Evolutionary conservation across 2,888 invertebrate genomes (phyloP), one percentile per base, ranked within the genome.

Genomic region (Fragum sueziense): DNA sequence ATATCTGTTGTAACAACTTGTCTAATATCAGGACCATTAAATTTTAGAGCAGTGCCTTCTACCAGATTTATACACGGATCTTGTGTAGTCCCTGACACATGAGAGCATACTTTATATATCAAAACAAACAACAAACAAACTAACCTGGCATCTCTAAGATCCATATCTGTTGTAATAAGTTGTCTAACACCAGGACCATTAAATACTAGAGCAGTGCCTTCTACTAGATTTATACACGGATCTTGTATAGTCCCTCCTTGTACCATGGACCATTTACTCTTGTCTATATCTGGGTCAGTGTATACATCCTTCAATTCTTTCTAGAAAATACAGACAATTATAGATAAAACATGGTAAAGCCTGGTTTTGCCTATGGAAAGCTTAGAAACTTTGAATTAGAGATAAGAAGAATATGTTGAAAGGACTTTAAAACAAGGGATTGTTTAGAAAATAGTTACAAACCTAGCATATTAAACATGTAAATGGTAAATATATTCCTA

Each of bases 111-210:
- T n/a, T n/a, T n/a, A n/a, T n/a, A n/a, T n/a, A n/a, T n/a, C n/a
- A n/a, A n/a, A n/a, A n/a, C n/a, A n/a, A n/a, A n/a, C n/a, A n/a
- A n/a, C n/a, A 9, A 29, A 0, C 14, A 57, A 57, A 7, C 69
- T 70, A 83, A 93, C 93, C 89, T 92, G 27, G 93, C 92, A 88
- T 92, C 90, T 79, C 91, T 87, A 11, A 93, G 89, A 80, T 93
- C 92, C 73, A 93, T 88, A 71, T 91, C 91, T 9, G 84, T 79
- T 4, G 93, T 92, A 54, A 90, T 88, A 17, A 89, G 88, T 77
- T 91, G 91, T 59, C 92, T 86, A 34, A 89, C 85, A 9, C 91
- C 92, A 0, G 85, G 82, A 0, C 91, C 91, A 82, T 81, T 88
- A 77, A 92, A 90, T 34, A 91, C 89, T 31, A 92, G 87, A 2